Base-by-base conservation (phyloP, 2,888 invertebrate genomes). In the Dicyrtomina minuta region DNA sequence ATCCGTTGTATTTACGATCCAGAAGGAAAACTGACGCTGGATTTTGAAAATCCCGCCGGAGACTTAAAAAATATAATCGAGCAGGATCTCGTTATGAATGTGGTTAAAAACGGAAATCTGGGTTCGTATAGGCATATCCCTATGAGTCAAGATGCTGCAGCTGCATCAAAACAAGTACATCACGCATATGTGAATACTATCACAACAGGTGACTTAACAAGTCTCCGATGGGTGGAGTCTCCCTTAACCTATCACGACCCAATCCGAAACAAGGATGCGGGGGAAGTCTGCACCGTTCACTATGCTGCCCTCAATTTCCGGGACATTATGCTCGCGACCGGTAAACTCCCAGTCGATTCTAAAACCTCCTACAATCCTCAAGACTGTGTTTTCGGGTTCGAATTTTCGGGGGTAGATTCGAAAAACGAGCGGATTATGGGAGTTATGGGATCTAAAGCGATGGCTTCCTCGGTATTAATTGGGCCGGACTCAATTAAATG, bases 121-220 rank as follows among this genome's bases (percentile, higher is more conserved):
- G 86, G 86, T 26, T 83, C 83, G 4, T 83, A 82, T 78, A 80
- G 84, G 66, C 85, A 85, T 78, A 72, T 84, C 12, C 81, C 83
- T 8, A 78, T 84, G 60, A n/a, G 24, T 3, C 22, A 41, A 15
- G 39, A 39, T 2, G 26, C 53, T 3, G 73, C 84, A 17, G 60
- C 64, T 13, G 77, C 78, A 74, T 78, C 60, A 5, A 66, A 61
- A 24, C 75, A 79, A n/a, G 79, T 82, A 82, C 10, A 85, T 72
- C 91, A 95, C 80, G 90, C 89, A 0, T 93, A 87, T 81, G 88
- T 89, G 1, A 92, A 93, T 82, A 88, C 90, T 0, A 79, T 87
- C 15, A 88, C 89, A 0, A 86, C 90, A 66, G 96, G 96, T 60
- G 96, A 98, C 81, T 84, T 97, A 65, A 90, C 92, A 0, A 90